phyloP scores from a whole-genome alignment of 2,888 invertebrate genomes.

The Trissolcus japonicus region DNA sequence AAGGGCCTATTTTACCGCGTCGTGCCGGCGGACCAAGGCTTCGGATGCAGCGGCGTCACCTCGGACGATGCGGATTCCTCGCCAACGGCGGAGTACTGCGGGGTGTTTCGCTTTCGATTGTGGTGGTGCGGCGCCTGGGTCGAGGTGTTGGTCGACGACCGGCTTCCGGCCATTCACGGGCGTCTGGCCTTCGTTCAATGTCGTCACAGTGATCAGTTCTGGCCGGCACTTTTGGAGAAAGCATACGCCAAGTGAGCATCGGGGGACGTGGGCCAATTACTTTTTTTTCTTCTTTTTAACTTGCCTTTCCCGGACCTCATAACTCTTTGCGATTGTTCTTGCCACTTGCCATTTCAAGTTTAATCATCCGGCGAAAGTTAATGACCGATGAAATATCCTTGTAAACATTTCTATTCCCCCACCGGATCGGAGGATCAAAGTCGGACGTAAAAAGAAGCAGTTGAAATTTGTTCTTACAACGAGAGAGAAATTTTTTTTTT shows the following conservation, averaged over 20 bases:
- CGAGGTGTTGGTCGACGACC: slow-evolving; percentile 92
- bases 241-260: slow-evolving; percentile 90
- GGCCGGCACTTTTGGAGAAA: slow-evolving; percentile 93
- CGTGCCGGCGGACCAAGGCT: slow-evolving; percentile 92
- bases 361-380: slow-evolving; percentile 36
- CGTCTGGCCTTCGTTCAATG: slow-evolving; percentile 91
- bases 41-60: slow-evolving; percentile 70
- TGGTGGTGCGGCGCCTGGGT: slow-evolving; percentile 98
- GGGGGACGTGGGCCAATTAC: slow-evolving; percentile 51
- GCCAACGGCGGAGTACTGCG: slow-evolving; percentile 80
- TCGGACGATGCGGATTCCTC: slow-evolving; percentile 74
- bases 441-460: neutral
- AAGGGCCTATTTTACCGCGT: slow-evolving; percentile 93
- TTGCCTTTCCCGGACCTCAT: slow-evolving; percentile 13
- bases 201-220: slow-evolving; percentile 87
- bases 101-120: slow-evolving; percentile 90
- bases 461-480: no score
- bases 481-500: slow-evolving; percentile 1
- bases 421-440: neutral
- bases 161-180: slow-evolving; percentile 91
- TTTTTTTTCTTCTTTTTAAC: slow-evolving; percentile 42
- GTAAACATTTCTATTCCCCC: slow-evolving; percentile 18
- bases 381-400: slow-evolving; percentile 36
- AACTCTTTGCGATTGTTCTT: slow-evolving; percentile 40
- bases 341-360: slow-evolving; percentile 32